phyloP scores from a whole-genome alignment of 2,888 invertebrate species.

The Antitype chi region DNA sequence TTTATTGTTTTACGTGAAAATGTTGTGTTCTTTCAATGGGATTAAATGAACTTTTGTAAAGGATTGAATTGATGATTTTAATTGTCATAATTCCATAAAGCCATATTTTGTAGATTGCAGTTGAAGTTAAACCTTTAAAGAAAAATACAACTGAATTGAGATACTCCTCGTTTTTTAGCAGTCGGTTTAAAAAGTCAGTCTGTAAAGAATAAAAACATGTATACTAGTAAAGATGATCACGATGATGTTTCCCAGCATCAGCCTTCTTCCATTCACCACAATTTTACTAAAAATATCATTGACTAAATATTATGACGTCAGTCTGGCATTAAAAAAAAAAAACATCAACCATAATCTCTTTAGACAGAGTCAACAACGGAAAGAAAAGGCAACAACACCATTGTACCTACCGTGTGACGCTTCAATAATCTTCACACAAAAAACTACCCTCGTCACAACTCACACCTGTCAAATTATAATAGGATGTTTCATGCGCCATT shows the following conservation, averaged over 20 bases:
- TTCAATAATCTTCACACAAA: slow-evolving; percentile 69
- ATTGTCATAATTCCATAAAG: too few species aligned
- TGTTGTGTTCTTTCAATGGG: too few species aligned
- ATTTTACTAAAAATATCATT: slow-evolving; percentile 7
- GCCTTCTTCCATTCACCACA: not conserved
- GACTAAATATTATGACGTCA: slow-evolving; percentile 44
- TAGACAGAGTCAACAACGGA: slow-evolving; percentile 35
- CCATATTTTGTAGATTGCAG: not conserved
- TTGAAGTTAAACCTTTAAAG: not conserved
- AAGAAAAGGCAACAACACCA: slow-evolving; percentile 61
- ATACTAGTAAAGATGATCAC: not conserved
- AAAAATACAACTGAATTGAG: not conserved
- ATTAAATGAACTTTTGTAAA: too few species aligned
- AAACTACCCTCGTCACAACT: slow-evolving; percentile 75
- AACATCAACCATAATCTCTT: slow-evolving; percentile 31
- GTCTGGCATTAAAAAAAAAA: slow-evolving; percentile 13
- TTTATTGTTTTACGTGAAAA: not conserved
- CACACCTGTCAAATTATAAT: slow-evolving; percentile 78
- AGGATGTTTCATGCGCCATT: slow-evolving; percentile 74
- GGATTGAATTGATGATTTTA: too few species aligned
- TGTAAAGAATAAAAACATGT: too few species aligned
- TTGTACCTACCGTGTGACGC: slow-evolving; percentile 66
- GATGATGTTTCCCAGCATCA: not conserved
- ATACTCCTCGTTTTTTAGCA: too few species aligned
- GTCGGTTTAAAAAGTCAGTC: too few species aligned